These are phyloP conservation scores for Troides aeacus DNA, from an alignment of 2,888 invertebrate species.

Conservation along the genomic window DNA sequence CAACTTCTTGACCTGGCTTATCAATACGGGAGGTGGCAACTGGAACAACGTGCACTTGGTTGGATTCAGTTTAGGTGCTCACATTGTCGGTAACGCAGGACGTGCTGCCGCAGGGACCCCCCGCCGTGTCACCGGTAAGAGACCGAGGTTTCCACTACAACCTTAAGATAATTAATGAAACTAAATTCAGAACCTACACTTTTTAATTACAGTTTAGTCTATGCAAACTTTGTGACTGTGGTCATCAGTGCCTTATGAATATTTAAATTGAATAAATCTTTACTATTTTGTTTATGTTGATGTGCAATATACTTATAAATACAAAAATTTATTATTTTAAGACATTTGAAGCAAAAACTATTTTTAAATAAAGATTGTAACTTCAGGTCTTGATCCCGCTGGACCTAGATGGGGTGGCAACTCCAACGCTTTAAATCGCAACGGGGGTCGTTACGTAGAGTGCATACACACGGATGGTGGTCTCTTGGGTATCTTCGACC, in stretches of 20 bases:
- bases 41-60: constrained; percentile 66
- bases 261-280: too few species aligned
- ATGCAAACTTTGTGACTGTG: too few species aligned
- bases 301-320: too few species aligned
- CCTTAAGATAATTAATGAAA: too few species aligned
- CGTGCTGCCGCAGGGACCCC: constrained; percentile 44
- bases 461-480: constrained; percentile 47
- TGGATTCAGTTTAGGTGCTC: constrained; percentile 74
- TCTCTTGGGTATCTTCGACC: constrained; percentile 42
- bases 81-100: constrained; percentile 64
- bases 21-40: constrained; percentile 56
- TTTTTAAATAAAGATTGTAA: neutral
- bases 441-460: constrained; percentile 44
- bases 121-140: constrained; percentile 55
- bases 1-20: constrained; percentile 62
- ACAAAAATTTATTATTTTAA: too few species aligned
- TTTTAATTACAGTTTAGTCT: too few species aligned
- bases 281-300: too few species aligned
- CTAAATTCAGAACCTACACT: too few species aligned
- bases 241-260: too few species aligned
- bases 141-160: neutral
- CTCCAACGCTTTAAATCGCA: constrained; percentile 39
- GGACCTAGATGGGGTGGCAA: constrained; percentile 47
- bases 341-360: too few species aligned
- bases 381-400: constrained; percentile 52